These are phyloP conservation scores for Ceuthmochares aereus DNA, from an alignment of 2,113 vertebrate species.

Conservation along the genomic window DNA sequence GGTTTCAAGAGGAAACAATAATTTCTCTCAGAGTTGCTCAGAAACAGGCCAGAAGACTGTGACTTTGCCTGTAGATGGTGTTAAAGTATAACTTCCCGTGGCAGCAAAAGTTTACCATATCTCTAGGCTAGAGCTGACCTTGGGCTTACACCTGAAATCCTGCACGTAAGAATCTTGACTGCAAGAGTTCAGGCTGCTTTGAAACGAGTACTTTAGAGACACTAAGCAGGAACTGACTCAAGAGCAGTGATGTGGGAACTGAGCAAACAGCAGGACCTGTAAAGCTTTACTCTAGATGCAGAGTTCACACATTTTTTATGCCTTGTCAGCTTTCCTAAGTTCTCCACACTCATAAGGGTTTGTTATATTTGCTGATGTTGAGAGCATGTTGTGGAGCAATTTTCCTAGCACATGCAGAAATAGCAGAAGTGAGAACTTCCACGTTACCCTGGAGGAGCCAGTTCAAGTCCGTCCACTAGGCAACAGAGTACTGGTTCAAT, in stretches of 20 bases:
- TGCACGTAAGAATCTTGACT: not conserved
- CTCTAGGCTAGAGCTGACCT: not conserved
- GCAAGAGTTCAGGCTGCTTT: not conserved
- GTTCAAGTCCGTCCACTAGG: not conserved
- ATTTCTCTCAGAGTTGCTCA: not conserved
- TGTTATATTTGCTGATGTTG: not conserved
- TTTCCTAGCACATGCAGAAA: not conserved
- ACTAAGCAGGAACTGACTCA: not conserved
- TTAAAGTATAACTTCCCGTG: not conserved
- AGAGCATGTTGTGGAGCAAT: not conserved
- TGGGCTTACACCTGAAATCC: not conserved
- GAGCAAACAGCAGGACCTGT: not conserved
- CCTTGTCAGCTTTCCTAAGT: not conserved
- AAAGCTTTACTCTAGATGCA: not conserved
- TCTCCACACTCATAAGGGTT: not conserved
- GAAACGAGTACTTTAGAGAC: not conserved
- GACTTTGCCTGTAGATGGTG: not conserved
- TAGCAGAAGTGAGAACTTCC: not conserved
- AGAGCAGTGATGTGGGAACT: not conserved
- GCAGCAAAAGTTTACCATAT: not conserved
- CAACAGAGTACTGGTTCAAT: not conserved
- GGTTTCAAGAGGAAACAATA: slow-evolving; percentile 1
- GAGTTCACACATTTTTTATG: not conserved
- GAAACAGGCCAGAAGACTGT: not conserved
- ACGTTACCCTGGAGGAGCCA: not conserved